Base-by-base conservation (phyloP, 2,113 vertebrate genomes). In the Tachuris rubrigastra region DNA sequence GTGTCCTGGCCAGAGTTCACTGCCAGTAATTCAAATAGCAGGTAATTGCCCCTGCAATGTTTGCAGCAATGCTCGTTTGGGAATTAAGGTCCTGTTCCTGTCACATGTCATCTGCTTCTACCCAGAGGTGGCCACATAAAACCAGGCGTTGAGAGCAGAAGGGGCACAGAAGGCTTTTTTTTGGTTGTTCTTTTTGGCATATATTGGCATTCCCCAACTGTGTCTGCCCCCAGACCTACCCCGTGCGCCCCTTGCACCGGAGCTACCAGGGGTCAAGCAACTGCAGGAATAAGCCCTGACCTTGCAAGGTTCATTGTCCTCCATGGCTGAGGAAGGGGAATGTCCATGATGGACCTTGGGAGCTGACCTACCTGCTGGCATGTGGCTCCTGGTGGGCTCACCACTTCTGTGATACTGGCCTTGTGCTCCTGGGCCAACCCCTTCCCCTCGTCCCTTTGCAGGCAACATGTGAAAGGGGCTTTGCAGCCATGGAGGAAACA, bases 401-500 rank as follows among this genome's bases (percentile, higher is more conserved):
- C 12, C 72, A 20, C 37, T 0, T 0, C 87, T 13, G 0, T 52
- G 42, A 56, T 12, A 3, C 30, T 0, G 0, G 30, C 55, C 77
- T 33, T 4, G 6, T 2, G 6, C 46, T 56, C n/a, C 49, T 4
- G 13, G 42, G 42, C 53, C 89, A 89, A 81, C 42, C 49, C 49
- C 49, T 73, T 72, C 60, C 63, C 86, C 39, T 79, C 20, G 0
- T 92, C 94, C 82, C 71, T 89, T 94, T 89, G 24, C 95, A 99
- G 99, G 99, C 99, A 87, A 99, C 99, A 3, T 99, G 99, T 75
- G 99, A 99, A 96, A 98, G 99, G 52, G 99, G 99, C 47, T 99
- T 99, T 96, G 98, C 99, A 28, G 99, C 99, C 56, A 99, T 99
- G 99, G 99, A 99, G 93, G 99, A 99, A 95, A 99, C 99, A 0